Evolutionary conservation across 2,888 invertebrate genomes (phyloP), one percentile per base, ranked within the genome.

Genomic region (Diplolepis rosae): DNA sequence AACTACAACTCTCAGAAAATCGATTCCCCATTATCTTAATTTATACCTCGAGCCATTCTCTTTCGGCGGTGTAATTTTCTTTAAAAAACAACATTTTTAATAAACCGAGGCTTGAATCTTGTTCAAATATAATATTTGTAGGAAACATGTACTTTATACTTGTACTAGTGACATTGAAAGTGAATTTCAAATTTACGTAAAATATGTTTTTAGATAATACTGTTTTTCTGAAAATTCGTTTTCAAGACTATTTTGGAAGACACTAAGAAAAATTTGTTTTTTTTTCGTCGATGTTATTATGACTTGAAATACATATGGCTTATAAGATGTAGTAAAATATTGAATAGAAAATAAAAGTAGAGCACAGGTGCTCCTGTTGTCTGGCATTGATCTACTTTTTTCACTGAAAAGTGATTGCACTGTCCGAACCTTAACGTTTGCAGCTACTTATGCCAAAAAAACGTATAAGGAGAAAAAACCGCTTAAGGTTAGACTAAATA

Each of bases 11-110:
- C 28, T 52, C 15, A 52, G 52, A 52, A 52, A 52, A 28, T 52
- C 52, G 52, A 52, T 52, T 52, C 28, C 28, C 27, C n/a, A 52
- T 52, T 52, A 52, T 28, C 52, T 52, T 52, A 52, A 52, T 52
- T 52, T 28, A 27, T 52, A 28, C 28, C 28, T 52, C 5, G 27
- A 28, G n/a, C 9, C 18, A 45, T 52, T 27, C 27, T 28, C 28
- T 27, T 28, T 52, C 27, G n/a, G 27, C 7, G 1, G n/a, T n/a
- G n/a, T n/a, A 52, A 52, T 52, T 28, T 52, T 52, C 7, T 52
- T 28, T n/a, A n/a, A 7, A 52, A 7, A 28, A 28, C 27, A 28
- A 28, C 2, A 11, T 50, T 52, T 52, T 24, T 28, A 1, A 27
- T 28, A 52, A 15, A 1, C n/a, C n/a, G n/a, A n/a, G n/a, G n/a